Conservation (phyloP, 2,113 vertebrate species). For the Hystrix brachyura region DNA sequence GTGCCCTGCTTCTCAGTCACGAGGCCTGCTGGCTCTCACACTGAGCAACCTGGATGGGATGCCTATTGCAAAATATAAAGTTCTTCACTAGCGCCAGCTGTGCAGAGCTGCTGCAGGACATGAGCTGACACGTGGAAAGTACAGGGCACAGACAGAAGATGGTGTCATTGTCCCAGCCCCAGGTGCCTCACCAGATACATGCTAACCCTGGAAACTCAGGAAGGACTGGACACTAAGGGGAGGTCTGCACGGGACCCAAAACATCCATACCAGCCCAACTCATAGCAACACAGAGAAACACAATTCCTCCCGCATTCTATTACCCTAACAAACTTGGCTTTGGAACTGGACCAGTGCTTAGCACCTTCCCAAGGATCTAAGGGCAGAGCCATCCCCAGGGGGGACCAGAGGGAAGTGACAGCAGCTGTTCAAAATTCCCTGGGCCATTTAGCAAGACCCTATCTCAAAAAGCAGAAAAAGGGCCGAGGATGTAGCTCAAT, state of each 20-base stretch:
- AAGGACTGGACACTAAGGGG: background rate
- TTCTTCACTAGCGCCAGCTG: background rate
- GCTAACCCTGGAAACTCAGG: background rate
- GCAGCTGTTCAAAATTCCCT: no score
- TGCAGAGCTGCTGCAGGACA: no score
- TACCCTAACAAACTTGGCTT: background rate
- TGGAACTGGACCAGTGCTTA: background rate
- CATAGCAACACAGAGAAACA: background rate
- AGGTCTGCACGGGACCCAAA: background rate
- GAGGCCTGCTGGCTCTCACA: background rate
- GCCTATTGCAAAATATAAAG: background rate
- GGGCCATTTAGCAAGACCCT: background rate
- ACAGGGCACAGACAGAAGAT: rapidly evolving
- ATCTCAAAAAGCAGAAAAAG: background rate
- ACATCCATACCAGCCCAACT: background rate
- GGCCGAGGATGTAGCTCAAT: background rate
- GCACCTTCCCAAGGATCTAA: background rate
- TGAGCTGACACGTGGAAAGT: rapidly evolving
- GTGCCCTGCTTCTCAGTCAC: background rate
- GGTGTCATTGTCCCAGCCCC: background rate
- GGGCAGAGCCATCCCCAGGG: no score
- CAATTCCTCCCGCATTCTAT: background rate
- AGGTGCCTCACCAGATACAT: rapidly evolving
- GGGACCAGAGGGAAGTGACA: background rate
- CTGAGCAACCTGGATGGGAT: background rate